Base-by-base conservation (phyloP, 2,888 invertebrate genomes). In the Drosophila kambysellisi region DNA sequence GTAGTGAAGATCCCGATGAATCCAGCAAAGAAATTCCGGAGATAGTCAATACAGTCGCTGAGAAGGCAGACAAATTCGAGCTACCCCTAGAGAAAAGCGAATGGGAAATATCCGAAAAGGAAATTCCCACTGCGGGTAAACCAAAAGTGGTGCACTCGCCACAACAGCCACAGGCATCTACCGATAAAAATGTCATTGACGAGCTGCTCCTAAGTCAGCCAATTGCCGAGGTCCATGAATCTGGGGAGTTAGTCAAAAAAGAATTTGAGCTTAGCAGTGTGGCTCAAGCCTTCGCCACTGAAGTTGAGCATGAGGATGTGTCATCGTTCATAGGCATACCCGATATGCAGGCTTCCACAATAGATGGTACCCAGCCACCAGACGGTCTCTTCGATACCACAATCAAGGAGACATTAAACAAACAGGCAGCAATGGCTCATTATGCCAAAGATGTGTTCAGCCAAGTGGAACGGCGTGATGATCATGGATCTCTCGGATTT, bases 231-330 rank as follows among this genome's bases (percentile, higher is more conserved):
- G 95, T 95, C 51, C 95, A 96, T 88, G 95, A 96, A 88, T 95
- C 96, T 29, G 92, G 96, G 70, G 95, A 96, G 93, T 95, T 95
- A 52, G 95, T 95, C 0, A 95, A 95, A 92, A 95, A 94, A 2
- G 96, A 96, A 91, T 96, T 96, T 87, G 96, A 96, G 88, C 95
- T 96, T 64, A 96, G 95, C 92, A 92, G 95, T 90, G 93, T 95
- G 54, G 94, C 94, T 30, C 94, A 94, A 15, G 63, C 66, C 9
- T 70, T 84, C 32, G 20, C 59, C 7, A 33, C 60, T 20, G 60
- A 48, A 1, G 30, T 25, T 32, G 89, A 82, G 3, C 39, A 17
- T 25, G 88, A 88, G 3, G 91, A 92, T 68, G 77, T 92, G 17
- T 92, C 91, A 2, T 89, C 92, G 0, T 92, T 92, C 63, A 92